A percentile compares a stretch with the other conserved stretches of the same genome.
phyloP scores from a whole-genome alignment of 92 coral and sea anemone genomes.

The Bergia sp. region DNA sequence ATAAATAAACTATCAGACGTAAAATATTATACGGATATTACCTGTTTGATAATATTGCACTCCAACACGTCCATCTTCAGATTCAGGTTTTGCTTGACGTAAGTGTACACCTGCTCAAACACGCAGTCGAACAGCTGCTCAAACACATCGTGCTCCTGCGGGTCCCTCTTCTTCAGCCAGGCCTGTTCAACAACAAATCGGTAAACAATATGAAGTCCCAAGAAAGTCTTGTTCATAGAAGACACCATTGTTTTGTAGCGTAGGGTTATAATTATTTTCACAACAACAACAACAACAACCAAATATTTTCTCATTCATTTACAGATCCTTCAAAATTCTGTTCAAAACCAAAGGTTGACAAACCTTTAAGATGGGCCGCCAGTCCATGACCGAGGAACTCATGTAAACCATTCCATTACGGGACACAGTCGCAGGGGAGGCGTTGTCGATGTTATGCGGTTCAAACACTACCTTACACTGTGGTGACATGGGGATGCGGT shows the following conservation, averaged over 20 bases:
- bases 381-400: slow-evolving; percentile 97
- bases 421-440: slow-evolving; percentile 92
- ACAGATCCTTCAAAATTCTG: not conserved
- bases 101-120: slow-evolving; percentile 73
- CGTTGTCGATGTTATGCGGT: slow-evolving; percentile 92
- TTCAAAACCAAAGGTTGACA: not conserved
- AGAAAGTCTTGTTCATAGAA: not conserved
- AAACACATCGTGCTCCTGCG: slow-evolving; percentile 84
- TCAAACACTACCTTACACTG: slow-evolving; percentile 91
- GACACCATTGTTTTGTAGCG: too few relatives aligned
- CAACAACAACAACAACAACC: not conserved
- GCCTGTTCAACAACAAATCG: slow-evolving; percentile 53
- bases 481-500: slow-evolving; percentile 92
- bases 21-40: not conserved
- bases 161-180: slow-evolving; percentile 84
- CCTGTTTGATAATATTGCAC: slow-evolving; percentile 88
- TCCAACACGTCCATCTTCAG: slow-evolving; percentile 85
- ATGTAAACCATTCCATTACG: slow-evolving; percentile 94
- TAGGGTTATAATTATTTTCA: too few relatives aligned
- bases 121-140: slow-evolving; percentile 77
- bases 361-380: slow-evolving; percentile 92
- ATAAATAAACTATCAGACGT: too few relatives aligned
- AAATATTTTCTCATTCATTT: not conserved
- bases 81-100: slow-evolving; percentile 79
- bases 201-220: not conserved